Evolutionary conservation across 2,888 invertebrate species (phyloP).

Genomic region (Candidula unifasciata): DNA sequence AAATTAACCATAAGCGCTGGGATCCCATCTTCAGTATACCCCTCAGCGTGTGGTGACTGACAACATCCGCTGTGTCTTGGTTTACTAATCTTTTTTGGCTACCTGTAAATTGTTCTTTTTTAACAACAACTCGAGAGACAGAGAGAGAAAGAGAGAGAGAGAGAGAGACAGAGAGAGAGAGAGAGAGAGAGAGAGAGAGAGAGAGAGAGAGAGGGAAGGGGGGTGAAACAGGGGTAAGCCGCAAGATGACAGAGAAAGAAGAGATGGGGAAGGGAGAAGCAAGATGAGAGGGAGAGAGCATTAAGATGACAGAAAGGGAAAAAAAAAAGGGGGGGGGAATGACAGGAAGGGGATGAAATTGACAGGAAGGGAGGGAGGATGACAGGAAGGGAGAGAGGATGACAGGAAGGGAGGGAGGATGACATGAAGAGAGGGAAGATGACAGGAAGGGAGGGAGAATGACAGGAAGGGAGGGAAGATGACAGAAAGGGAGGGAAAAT

Average conservation of each 20-base stretch:
- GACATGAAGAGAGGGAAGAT: not conserved
- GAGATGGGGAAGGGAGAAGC: not conserved
- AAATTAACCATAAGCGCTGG: no score
- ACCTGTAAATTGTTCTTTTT: no score
- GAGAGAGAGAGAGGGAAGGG: not conserved
- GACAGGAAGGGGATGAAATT: not conserved
- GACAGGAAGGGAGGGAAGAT: not conserved
- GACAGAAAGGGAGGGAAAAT: not conserved
- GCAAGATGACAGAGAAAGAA: not conserved
- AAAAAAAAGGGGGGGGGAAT: not conserved
- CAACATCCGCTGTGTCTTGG: no score
- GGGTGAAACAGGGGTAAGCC: not conserved
- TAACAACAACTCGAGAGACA: no score
- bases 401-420: slow-evolving; percentile 13
- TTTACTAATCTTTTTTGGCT: no score
- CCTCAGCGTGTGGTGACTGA: no score
- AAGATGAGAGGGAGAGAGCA: not conserved
- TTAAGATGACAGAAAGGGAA: not conserved
- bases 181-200: not conserved
- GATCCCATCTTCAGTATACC: no score
- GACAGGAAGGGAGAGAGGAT: not conserved
- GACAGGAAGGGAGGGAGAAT: not conserved
- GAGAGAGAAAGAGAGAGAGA: not conserved
- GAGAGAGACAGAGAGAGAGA: not conserved
- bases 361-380: not conserved